Base-by-base conservation (phyloP, 2,888 invertebrate species). In the Euspilapteryx auroguttella region DNA sequence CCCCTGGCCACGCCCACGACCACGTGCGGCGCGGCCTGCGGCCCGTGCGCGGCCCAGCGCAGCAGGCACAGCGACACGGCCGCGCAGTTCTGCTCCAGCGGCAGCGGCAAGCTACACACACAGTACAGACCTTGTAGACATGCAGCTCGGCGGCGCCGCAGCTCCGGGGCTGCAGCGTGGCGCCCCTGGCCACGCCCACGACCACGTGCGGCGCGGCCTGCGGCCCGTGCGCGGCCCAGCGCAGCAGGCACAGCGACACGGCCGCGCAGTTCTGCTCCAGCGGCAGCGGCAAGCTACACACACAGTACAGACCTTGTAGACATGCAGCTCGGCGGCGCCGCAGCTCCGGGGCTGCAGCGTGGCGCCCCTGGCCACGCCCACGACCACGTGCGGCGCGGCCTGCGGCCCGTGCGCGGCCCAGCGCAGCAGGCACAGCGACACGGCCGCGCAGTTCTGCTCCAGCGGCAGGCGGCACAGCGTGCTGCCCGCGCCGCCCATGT, bases 221-320 rank as follows among this genome's bases (percentile, higher is more conserved):
- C 4, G 78, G 80, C 1, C 59, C 65, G 14, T 77, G 77, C 12
- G 76, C 64, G 0, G 75, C 78, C 76, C 95, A 96, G 45, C 89
- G 88, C 20, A 90, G 81, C 30, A 97, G 66, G 22, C 90, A 86
- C 51, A 91, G 75, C 54, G 94, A 89, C 61, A 94, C 86, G 0
- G 97, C 96, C 0, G 98, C 95, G 56, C 97, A 94, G 62, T 99
- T 98, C 64, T 99, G 99, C 37, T 93, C 91, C 22, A 99, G 75
- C 24, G 90, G 81, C 35, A 94, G 78, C 33, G 83, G 79, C 49
- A 86, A 86, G n/a, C n/a, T n/a, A n/a, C n/a, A n/a, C n/a, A n/a
- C n/a, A n/a, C n/a, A n/a, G n/a, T n/a, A 11, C 14, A 32, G 33
- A 81, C 71, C 81, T 82, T 86, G 55, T 95, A 98, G 1, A 94